Evolutionary conservation across 2,888 invertebrate genomes (phyloP).

Genomic region (Cheilosia variabilis): DNA sequence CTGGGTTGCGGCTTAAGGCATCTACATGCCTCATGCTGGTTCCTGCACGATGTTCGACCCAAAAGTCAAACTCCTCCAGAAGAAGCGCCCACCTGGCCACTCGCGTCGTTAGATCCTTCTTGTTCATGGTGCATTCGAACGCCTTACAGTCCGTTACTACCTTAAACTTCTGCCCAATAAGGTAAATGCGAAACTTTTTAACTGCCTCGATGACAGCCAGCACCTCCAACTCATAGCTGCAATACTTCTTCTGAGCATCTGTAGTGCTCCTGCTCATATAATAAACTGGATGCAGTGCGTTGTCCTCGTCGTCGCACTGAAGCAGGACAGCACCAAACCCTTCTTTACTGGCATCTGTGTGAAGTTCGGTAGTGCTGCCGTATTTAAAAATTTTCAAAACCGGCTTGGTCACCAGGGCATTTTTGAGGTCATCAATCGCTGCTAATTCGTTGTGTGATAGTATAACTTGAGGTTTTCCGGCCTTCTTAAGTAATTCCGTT

Average conservation of each 20-base stretch:
- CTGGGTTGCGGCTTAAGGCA: slow-evolving; percentile 72
- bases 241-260: slow-evolving; percentile 22
- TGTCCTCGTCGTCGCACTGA: too few species aligned
- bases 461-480: too few species aligned
- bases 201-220: background rate
- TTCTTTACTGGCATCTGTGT: too few species aligned
- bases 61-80: slow-evolving; percentile 33
- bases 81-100: too few species aligned
- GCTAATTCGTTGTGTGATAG: too few species aligned
- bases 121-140: slow-evolving; percentile 59
- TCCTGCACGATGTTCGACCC: slow-evolving; percentile 72
- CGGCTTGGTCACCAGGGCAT: too few species aligned
- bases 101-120: slow-evolving; percentile 5
- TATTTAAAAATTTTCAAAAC: too few species aligned
- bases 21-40: slow-evolving; percentile 74
- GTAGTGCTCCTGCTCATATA: slow-evolving; percentile 38
- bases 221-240: slow-evolving; percentile 35
- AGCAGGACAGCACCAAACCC: too few species aligned
- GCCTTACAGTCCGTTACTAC: slow-evolving; percentile 70
- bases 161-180: slow-evolving; percentile 70
- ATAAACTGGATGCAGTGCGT: slow-evolving; percentile 16
- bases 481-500: too few species aligned
- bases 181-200: slow-evolving; percentile 69
- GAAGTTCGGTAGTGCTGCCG: too few species aligned
- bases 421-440: too few species aligned